phyloP scores from a whole-genome alignment of 2,888 invertebrate genomes.

The Palloptera scutellata region DNA sequence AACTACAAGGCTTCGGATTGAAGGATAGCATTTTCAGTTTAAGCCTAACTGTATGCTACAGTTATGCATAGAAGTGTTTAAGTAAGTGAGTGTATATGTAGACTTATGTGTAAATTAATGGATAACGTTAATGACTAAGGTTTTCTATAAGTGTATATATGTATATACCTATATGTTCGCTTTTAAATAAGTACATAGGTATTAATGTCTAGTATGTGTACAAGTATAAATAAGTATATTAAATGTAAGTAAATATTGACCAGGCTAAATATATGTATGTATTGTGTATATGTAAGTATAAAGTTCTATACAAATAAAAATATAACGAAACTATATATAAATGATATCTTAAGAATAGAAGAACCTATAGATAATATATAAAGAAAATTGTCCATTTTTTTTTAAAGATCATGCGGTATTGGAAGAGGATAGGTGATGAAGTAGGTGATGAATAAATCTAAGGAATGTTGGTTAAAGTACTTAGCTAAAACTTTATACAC shows the following conservation, averaged over 20 bases:
- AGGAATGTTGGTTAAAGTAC: too few species aligned
- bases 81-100: slow-evolving; percentile 3
- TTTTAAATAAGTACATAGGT: not conserved
- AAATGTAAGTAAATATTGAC: not conserved
- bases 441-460: too few species aligned
- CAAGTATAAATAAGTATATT: not conserved
- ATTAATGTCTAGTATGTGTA: not conserved
- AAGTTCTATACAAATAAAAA: not conserved
- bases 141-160: slow-evolving; percentile 16
- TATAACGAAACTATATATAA: not conserved
- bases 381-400: slow-evolving; percentile 13
- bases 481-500: too few species aligned
- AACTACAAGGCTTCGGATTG: too few species aligned
- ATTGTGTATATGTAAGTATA: slow-evolving; percentile 4
- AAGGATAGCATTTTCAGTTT: too few species aligned
- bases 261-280: not conserved
- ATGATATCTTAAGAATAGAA: not conserved
- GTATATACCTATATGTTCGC: slow-evolving; percentile 13
- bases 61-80: not conserved
- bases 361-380: slow-evolving; percentile 1
- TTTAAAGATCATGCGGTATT: too few species aligned
- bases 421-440: too few species aligned
- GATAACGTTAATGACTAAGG: too few species aligned
- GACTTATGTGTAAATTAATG: too few species aligned
- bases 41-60: too few species aligned